Evolutionary conservation across 1,140 invertebrate genomes (phyloP).

Genomic region (Mactra quadrangularis): DNA sequence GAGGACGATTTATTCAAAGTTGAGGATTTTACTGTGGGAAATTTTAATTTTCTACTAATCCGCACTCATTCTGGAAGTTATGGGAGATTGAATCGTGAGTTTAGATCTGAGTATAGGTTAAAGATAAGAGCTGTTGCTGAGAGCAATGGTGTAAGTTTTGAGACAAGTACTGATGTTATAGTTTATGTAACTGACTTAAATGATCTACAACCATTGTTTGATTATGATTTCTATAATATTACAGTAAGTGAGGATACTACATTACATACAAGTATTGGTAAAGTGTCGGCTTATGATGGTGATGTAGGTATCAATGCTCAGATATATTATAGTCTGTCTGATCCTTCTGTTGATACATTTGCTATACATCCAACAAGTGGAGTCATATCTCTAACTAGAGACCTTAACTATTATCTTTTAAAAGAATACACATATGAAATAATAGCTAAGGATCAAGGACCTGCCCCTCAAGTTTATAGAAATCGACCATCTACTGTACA

Average conservation of each 20-base stretch:
- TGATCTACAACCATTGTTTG: constrained; percentile 96
- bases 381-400: constrained; percentile 92
- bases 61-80: constrained; percentile 93
- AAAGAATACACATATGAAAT: constrained; percentile 89
- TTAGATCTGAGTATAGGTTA: constrained; percentile 92
- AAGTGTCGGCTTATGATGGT: constrained; percentile 93
- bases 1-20: constrained; percentile 97
- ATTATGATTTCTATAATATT: constrained; percentile 92
- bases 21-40: constrained; percentile 93
- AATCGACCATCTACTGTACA: constrained; percentile 88
- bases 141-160: constrained; percentile 83
- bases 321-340: constrained; percentile 97
- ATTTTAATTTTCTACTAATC: constrained; percentile 96
- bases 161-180: constrained; percentile 90
- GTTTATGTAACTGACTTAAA: constrained; percentile 95
- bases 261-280: constrained; percentile 87
- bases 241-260: constrained; percentile 95
- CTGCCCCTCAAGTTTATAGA: constrained; percentile 84
- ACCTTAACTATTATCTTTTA: constrained; percentile 84
- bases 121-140: constrained; percentile 90
- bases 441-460: constrained; percentile 92
- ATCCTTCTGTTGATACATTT: constrained; percentile 91
- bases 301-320: constrained; percentile 97
- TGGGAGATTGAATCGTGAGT: constrained; percentile 95
- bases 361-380: constrained; percentile 96